These are phyloP conservation scores for Ooceraea biroi DNA, from an alignment of 1,140 invertebrate genomes.

Conservation along the genomic window DNA sequence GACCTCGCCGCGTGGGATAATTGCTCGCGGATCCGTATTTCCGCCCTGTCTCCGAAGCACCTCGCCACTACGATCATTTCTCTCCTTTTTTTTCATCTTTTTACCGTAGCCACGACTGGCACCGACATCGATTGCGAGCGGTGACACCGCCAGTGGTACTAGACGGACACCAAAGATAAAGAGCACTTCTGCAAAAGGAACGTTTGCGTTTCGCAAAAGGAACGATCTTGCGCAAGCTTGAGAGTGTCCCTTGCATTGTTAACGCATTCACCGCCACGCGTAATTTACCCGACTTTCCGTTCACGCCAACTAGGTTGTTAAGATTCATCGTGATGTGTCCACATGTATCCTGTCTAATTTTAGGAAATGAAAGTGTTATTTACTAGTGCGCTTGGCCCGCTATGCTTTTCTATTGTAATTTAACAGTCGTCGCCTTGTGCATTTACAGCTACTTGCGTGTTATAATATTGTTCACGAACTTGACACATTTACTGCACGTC, in stretches of 20 bases:
- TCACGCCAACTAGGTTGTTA: too few species aligned
- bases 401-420: too few species aligned
- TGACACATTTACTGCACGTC: too few species aligned
- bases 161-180: not conserved
- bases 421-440: too few species aligned
- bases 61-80: not conserved
- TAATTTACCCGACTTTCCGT: too few species aligned
- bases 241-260: not conserved
- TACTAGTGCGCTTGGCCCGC: too few species aligned
- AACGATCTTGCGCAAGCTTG: not conserved
- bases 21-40: constrained; percentile 43
- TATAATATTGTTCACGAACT: too few species aligned
- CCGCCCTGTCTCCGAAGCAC: constrained; percentile 53
- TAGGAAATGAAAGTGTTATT: too few species aligned
- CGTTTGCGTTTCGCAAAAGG: not conserved
- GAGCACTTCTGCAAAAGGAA: not conserved
- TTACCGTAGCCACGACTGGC: not conserved
- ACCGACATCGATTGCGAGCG: constrained; percentile 22
- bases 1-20: constrained; percentile 48
- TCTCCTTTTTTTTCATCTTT: not conserved
- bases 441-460: too few species aligned
- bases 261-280: not conserved
- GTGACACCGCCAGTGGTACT: not conserved
- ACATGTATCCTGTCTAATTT: too few species aligned
- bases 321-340: too few species aligned